Conservation (phyloP, 2,888 invertebrate genomes). For the Drosophila neonasuta region DNA sequence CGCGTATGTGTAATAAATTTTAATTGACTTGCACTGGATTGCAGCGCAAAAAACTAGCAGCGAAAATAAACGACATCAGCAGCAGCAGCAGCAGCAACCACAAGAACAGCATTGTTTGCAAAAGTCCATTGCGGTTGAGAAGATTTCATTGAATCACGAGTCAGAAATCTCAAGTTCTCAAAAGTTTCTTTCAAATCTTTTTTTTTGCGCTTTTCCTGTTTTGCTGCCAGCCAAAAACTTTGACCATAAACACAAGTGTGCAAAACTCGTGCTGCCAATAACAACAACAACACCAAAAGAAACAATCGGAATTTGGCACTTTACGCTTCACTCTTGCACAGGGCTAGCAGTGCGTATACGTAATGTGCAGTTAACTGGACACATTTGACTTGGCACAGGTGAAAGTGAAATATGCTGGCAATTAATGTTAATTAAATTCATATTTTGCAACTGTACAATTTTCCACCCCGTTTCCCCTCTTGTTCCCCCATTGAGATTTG, state of each 20-base stretch:
- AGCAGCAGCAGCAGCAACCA: conserved; percentile 1
- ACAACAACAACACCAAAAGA: conserved; percentile 24
- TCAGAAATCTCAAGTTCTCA: conserved; percentile 57
- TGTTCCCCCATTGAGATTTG: background rate
- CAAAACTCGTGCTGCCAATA: conserved; percentile 45
- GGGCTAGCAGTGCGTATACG: conserved; percentile 61
- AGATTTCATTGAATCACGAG: conserved; percentile 53
- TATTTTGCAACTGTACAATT: conserved; percentile 58
- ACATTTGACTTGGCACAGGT: conserved; percentile 65
- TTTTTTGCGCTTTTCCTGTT: conserved; percentile 7
- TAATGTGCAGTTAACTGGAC: conserved; percentile 73
- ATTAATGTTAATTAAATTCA: conserved; percentile 80
- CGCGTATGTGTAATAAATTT: conserved; percentile 75
- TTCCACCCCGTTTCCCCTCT: conserved; percentile 17
- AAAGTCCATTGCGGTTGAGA: conserved; percentile 52
- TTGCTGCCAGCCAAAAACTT: conserved; percentile 55
- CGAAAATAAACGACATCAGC: conserved; percentile 9
- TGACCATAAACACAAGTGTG: conserved; percentile 64
- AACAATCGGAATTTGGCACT: conserved; percentile 33
- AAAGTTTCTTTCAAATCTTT: conserved; percentile 15
- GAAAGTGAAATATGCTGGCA: conserved; percentile 62
- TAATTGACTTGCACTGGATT: conserved; percentile 71
- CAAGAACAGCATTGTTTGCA: conserved; percentile 31
- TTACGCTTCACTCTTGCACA: conserved; percentile 10
- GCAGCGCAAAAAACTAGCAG: conserved; percentile 41